Evolutionary conservation across 2,113 vertebrate species (phyloP).

Genomic region (Chaenogobius annularis): DNA sequence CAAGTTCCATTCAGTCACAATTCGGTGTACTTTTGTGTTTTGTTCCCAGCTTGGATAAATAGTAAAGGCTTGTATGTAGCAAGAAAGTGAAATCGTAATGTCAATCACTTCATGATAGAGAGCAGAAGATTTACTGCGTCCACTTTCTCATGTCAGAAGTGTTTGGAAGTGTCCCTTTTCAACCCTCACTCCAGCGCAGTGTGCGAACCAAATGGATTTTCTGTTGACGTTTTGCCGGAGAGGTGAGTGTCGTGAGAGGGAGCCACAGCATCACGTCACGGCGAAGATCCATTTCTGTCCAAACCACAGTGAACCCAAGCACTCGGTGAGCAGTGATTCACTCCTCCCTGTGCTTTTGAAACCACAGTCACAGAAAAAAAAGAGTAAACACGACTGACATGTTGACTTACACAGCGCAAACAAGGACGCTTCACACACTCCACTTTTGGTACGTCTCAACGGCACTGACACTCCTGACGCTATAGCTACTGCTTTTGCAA

Average conservation of each 20-base stretch:
- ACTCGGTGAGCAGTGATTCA: constrained; percentile 61
- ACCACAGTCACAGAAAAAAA: constrained; percentile 46
- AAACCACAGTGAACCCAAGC: constrained; percentile 53
- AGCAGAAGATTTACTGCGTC: constrained; percentile 20
- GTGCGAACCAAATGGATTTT: background rate
- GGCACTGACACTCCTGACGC: constrained; percentile 42
- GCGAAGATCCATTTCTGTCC: constrained; percentile 34
- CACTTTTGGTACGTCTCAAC: constrained; percentile 54
- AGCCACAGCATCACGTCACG: constrained; percentile 46
- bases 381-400: constrained; percentile 45
- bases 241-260: constrained; percentile 28
- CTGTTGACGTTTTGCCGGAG: constrained; percentile 8
- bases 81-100: background rate
- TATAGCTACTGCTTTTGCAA: constrained; percentile 33
- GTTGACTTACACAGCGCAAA: constrained; percentile 45
- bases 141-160: background rate
- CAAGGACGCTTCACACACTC: constrained; percentile 35
- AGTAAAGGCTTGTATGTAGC: background rate
- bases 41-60: background rate
- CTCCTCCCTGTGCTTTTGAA: constrained; percentile 50
- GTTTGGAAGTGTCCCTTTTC: constrained; percentile 4
- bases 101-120: constrained; percentile 4
- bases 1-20: background rate
- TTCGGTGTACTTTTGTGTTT: background rate
- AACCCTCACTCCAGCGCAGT: background rate